phyloP scores from a whole-genome alignment of 2,113 vertebrate species.

The Phasianus colchicus region DNA sequence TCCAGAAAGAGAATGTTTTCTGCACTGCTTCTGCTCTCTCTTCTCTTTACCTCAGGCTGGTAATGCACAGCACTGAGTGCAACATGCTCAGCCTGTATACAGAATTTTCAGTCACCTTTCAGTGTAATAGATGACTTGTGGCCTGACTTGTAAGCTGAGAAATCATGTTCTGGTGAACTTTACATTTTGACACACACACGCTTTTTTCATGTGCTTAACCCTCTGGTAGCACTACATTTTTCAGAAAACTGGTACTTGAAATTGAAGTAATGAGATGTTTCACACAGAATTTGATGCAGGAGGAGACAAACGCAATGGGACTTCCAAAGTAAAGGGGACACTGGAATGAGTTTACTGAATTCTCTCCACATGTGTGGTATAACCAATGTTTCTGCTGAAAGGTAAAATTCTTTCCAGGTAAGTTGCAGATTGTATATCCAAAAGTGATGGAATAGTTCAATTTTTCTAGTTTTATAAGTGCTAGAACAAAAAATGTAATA shows the following conservation, averaged over 20 bases:
- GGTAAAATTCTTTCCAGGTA: background rate
- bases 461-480: background rate
- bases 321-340: background rate
- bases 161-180: background rate
- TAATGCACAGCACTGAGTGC: accelerated
- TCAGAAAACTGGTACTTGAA: background rate
- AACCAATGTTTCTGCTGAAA: background rate
- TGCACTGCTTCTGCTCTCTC: background rate
- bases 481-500: background rate
- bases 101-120: background rate
- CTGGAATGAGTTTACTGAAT: background rate
- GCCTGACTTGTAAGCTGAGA: background rate
- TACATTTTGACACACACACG: background rate
- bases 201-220: background rate
- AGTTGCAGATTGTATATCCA: background rate
- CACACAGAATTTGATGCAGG: background rate
- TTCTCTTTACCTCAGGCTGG: background rate
- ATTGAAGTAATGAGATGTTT: background rate
- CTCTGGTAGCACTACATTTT: background rate
- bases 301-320: background rate
- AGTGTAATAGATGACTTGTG: background rate
- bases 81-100: accelerated
- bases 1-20: background rate
- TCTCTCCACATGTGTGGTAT: background rate
- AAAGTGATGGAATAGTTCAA: background rate